Evolutionary conservation across 2,113 vertebrate species (phyloP).

Genomic region (Nipponia nippon): DNA sequence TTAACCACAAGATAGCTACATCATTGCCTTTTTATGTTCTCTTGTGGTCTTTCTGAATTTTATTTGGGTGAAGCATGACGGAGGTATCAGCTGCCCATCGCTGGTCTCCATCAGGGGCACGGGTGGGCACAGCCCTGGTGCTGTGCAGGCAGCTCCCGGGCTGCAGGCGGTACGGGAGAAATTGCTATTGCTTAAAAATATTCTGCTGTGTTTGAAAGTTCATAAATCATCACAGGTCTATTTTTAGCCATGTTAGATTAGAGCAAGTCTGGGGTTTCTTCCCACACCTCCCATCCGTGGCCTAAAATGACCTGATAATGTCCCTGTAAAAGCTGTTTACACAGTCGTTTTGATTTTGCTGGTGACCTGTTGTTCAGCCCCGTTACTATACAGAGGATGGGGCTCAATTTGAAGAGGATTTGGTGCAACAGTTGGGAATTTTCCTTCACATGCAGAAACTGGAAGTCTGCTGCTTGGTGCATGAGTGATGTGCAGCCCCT

Average conservation of each 20-base stretch:
- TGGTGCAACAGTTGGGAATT: constrained; percentile 15
- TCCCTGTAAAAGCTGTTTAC: neutral
- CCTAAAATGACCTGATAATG: neutral
- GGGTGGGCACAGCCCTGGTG: neutral
- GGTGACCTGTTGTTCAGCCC: neutral
- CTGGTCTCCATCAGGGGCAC: neutral
- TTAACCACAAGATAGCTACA: neutral
- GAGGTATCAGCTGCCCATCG: neutral
- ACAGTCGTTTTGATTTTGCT: fast-evolving
- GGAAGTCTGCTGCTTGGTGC: neutral
- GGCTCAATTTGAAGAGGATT: neutral
- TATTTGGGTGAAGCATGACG: neutral
- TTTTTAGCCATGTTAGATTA: neutral
- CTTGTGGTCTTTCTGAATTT: neutral
- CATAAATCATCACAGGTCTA: constrained; percentile 12
- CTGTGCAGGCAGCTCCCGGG: neutral
- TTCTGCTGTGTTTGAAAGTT: neutral
- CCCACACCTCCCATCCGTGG: neutral
- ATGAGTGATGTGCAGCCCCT: neutral
- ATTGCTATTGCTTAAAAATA: neutral
- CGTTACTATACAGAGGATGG: fast-evolving
- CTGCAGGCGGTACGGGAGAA: neutral
- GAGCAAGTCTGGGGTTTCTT: neutral
- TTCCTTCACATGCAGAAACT: neutral
- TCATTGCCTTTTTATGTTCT: neutral